Conservation (phyloP, 1,140 invertebrate species). For the Muscidifurax raptorellus region DNA sequence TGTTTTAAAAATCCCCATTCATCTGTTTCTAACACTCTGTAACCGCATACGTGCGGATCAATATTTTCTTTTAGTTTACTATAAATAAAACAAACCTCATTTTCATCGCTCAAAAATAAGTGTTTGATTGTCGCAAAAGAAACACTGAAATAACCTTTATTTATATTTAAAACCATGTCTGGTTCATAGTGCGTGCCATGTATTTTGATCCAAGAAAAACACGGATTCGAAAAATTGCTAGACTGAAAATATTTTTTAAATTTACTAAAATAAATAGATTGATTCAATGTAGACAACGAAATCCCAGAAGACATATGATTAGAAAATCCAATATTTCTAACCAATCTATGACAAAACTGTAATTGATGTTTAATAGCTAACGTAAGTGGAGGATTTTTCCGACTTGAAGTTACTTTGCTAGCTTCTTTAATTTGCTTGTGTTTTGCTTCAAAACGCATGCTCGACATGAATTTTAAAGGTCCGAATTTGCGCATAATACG, state of each 20-base stretch:
- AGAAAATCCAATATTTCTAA: neutral
- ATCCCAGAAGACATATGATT: neutral
- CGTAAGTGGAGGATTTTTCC: neutral
- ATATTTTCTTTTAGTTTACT: neutral
- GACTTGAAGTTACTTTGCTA: neutral
- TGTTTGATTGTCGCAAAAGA: neutral
- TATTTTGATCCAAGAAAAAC: neutral
- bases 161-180: neutral
- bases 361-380: conserved; percentile 21
- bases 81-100: neutral
- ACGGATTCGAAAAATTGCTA: neutral
- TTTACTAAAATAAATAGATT: neutral
- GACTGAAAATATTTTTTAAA: neutral
- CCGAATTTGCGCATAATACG: neutral
- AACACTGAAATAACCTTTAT: neutral
- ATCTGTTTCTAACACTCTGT: no score
- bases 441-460: neutral
- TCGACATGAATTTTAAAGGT: neutral
- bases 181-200: neutral
- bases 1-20: no score
- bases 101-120: neutral
- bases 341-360: conserved; percentile 9
- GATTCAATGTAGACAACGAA: neutral
- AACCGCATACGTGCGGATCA: no score
- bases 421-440: conserved; percentile 11